phyloP scores from a whole-genome alignment of 2,888 invertebrate species.

The Lithosia quadra region DNA sequence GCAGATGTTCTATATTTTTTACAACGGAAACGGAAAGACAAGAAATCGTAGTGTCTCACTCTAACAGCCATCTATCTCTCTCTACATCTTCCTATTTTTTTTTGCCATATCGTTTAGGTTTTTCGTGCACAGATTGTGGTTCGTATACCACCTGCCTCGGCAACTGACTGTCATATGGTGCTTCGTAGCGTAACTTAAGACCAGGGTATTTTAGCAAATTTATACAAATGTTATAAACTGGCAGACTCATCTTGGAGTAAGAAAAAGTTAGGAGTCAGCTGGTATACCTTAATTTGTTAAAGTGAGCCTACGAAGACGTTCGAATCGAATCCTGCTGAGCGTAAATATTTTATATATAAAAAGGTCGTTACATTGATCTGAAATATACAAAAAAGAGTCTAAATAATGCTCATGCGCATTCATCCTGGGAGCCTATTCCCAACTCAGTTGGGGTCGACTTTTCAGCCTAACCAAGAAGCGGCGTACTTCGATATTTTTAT shows the following conservation, averaged over 20 bases:
- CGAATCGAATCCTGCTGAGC: not conserved
- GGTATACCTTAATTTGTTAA: not conserved
- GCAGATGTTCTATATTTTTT: constrained; percentile 81
- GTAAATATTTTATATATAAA: too few species aligned
- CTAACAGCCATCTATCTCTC: constrained; percentile 58
- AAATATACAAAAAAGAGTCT: too few species aligned
- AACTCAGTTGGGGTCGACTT: too few species aligned
- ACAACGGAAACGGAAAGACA: constrained; percentile 85
- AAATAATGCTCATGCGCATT: too few species aligned
- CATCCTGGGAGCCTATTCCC: too few species aligned
- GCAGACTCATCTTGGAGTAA: not conserved
- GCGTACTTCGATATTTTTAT: too few species aligned
- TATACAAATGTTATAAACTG: constrained; percentile 18
- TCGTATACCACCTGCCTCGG: constrained; percentile 74
- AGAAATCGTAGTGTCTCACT: constrained; percentile 60
- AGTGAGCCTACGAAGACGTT: not conserved
- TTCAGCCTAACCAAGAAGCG: too few species aligned
- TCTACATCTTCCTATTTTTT: constrained; percentile 69
- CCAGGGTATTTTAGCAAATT: constrained; percentile 24
- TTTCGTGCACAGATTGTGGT: constrained; percentile 78
- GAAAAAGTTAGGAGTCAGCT: constrained; percentile 15
- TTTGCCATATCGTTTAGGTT: constrained; percentile 70
- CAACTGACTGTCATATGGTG: constrained; percentile 82
- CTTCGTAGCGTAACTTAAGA: constrained; percentile 7
- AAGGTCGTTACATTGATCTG: too few species aligned